Evolutionary conservation across 2,888 invertebrate genomes (phyloP).

Genomic region (Synanthedon myopaeformis): DNA sequence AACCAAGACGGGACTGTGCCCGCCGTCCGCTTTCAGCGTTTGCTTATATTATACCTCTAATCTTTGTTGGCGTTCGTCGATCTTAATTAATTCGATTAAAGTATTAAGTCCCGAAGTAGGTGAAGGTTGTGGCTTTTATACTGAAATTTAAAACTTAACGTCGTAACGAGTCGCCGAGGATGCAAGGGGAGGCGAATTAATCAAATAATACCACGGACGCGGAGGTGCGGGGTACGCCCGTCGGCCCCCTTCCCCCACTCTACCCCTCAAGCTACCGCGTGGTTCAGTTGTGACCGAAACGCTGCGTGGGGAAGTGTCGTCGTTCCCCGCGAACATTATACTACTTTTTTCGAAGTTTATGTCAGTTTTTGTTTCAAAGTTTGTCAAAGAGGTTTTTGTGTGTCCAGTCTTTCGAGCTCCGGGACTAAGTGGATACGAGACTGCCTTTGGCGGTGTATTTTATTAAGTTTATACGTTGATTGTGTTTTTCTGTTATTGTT

Average conservation of each 20-base stretch:
- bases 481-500: constrained; percentile 69
- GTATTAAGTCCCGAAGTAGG: constrained; percentile 52
- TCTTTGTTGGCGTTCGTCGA: constrained; percentile 52
- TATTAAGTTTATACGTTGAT: constrained; percentile 56
- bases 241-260: constrained; percentile 22
- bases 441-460: constrained; percentile 52
- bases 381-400: constrained; percentile 52
- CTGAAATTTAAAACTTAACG: constrained; percentile 67
- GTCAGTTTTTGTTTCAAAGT: constrained; percentile 65
- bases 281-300: constrained; percentile 64
- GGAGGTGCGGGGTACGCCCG: constrained; percentile 38
- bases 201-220: constrained; percentile 68
- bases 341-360: constrained; percentile 69
- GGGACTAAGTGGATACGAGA: constrained; percentile 47
- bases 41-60: constrained; percentile 61
- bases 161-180: constrained; percentile 65
- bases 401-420: constrained; percentile 45
- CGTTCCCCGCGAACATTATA: constrained; percentile 43
- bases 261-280: constrained; percentile 50
- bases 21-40: constrained; percentile 36
- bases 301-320: constrained; percentile 60
- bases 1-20: constrained; percentile 46
- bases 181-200: constrained; percentile 71
- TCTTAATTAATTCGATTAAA: constrained; percentile 66
- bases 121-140: constrained; percentile 64